A percentile compares a stretch with the other conserved stretches of the same genome.
Evolutionary conservation across 2,888 invertebrate genomes (phyloP).

Genomic region (Pheosia gnoma): DNA sequence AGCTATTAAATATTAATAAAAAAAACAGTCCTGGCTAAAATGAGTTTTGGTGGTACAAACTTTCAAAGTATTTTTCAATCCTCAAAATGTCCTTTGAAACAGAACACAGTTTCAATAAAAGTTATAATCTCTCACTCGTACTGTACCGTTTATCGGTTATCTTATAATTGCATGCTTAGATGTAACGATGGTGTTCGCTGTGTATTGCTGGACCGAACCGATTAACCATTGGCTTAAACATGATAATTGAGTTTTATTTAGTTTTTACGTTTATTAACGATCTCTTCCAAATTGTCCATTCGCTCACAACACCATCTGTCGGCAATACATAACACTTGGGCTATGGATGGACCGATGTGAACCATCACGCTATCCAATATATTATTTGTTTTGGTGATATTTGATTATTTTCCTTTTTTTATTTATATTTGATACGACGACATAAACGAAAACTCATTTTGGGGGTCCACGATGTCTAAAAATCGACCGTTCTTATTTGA

Average conservation of each 20-base stretch:
- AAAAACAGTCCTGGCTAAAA: too few relatives aligned
- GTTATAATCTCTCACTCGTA: constrained; percentile 18
- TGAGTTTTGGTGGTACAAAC: too few relatives aligned
- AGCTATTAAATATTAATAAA: too few relatives aligned
- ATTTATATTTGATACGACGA: too few relatives aligned
- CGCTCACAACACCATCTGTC: constrained; percentile 66
- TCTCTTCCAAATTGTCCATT: constrained; percentile 62
- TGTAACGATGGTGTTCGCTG: constrained; percentile 34
- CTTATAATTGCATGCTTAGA: constrained; percentile 48
- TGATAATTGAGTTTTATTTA: constrained; percentile 42
- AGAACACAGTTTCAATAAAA: constrained; percentile 35
- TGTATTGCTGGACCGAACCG: constrained; percentile 69
- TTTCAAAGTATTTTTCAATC: neutral
- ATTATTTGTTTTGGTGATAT: neutral
- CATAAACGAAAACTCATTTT: too few relatives aligned
- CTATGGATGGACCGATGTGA: constrained; percentile 45
- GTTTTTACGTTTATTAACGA: constrained; percentile 33
- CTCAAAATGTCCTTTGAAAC: constrained; percentile 26
- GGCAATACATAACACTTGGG: constrained; percentile 70
- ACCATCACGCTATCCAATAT: constrained; percentile 3
- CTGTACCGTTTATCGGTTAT: constrained; percentile 6
- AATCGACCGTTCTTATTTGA: too few relatives aligned
- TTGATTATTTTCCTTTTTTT: neutral
- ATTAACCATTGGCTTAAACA: constrained; percentile 69
- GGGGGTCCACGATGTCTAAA: too few relatives aligned